A percentile compares a stretch with the other conserved stretches of the same genome.
Evolutionary conservation across 2,888 invertebrate species (phyloP).

Genomic region (Ormyrus thymus): DNA sequence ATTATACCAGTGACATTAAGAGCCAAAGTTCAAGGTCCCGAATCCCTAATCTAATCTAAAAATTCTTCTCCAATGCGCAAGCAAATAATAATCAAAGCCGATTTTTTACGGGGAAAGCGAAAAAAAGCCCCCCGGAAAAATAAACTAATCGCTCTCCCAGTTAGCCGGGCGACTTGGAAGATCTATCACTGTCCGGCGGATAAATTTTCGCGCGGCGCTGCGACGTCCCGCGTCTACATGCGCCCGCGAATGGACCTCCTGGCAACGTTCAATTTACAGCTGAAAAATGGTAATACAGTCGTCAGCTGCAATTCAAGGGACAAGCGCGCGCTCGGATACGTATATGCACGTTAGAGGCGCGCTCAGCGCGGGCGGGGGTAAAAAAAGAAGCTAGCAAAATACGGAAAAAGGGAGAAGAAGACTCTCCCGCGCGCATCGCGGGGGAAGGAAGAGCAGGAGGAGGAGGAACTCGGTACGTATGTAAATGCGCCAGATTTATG

Average conservation of each 20-base stretch:
- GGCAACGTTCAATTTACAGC: slow-evolving; percentile 41
- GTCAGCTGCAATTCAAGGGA: slow-evolving; percentile 41
- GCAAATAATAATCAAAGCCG: no score
- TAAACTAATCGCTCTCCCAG: slow-evolving; percentile 10
- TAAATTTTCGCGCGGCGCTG: no score
- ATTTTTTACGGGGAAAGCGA: no score
- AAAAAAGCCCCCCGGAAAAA: background rate
- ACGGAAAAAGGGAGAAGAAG: slow-evolving; percentile 13
- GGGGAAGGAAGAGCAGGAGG: background rate
- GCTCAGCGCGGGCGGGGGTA: background rate
- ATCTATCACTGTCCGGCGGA: slow-evolving; percentile 33
- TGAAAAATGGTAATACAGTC: slow-evolving; percentile 52
- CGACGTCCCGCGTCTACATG: background rate
- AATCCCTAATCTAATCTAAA: no score
- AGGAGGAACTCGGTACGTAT: slow-evolving; percentile 38
- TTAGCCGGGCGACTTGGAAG: background rate
- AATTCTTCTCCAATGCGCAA: no score
- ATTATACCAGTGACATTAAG: no score
- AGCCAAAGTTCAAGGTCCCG: no score
- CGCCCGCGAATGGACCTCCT: background rate
- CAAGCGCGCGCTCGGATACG: slow-evolving; percentile 10
- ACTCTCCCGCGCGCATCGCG: no score
- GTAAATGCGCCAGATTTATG: slow-evolving; percentile 51
- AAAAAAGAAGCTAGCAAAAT: slow-evolving; percentile 6
- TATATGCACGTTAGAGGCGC: slow-evolving; percentile 1